These are phyloP conservation scores for Geotrypetes seraphini DNA, from an alignment of 2,797 vertebrate genomes.

Conservation along the genomic window DNA sequence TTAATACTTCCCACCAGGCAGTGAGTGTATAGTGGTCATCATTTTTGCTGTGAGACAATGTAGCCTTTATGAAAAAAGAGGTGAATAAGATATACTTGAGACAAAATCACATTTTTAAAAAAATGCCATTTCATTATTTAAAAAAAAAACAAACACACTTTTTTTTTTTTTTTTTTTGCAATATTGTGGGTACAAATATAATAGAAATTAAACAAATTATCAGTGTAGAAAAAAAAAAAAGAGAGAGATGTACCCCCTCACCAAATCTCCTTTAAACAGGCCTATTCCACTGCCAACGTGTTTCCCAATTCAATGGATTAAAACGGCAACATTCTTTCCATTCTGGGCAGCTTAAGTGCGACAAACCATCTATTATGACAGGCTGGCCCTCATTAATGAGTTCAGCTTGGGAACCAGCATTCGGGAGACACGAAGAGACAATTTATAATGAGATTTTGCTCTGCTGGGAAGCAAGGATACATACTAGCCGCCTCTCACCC, in stretches of 20 bases:
- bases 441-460: slow-evolving; percentile 47
- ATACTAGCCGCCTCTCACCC: slow-evolving; percentile 26
- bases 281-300: slow-evolving; percentile 6
- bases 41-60: slow-evolving; percentile 59
- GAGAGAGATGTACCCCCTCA: slow-evolving; percentile 8
- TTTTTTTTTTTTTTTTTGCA: slow-evolving; percentile 18
- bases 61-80: slow-evolving; percentile 53
- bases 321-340: slow-evolving; percentile 31
- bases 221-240: neutral
- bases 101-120: no score
- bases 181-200: slow-evolving; percentile 13
- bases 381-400: slow-evolving; percentile 44
- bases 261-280: slow-evolving; percentile 14
- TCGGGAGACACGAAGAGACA: slow-evolving; percentile 43
- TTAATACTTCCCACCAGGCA: slow-evolving; percentile 56
- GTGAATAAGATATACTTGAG: slow-evolving; percentile 51
- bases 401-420: slow-evolving; percentile 29
- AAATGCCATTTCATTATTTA: slow-evolving; percentile 30
- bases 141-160: neutral
- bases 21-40: slow-evolving; percentile 39
- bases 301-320: slow-evolving; percentile 20
- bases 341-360: slow-evolving; percentile 8
- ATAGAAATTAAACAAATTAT: slow-evolving; percentile 9
- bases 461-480: slow-evolving; percentile 30
- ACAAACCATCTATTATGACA: slow-evolving; percentile 36